These are phyloP conservation scores for Sinella curviseta DNA, from an alignment of 1,140 invertebrate species.

Conservation along the genomic window DNA sequence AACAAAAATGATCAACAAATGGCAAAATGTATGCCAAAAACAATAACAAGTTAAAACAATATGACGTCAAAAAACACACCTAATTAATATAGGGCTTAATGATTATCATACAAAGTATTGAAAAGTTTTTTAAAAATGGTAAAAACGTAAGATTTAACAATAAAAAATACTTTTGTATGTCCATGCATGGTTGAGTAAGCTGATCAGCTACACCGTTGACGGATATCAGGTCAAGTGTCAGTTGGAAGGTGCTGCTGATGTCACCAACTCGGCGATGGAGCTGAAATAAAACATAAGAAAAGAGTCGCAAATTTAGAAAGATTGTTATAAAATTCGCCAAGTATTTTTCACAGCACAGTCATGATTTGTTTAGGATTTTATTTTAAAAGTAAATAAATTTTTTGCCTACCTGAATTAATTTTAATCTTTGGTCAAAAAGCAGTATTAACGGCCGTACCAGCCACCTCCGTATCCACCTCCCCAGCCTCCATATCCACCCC, in stretches of 20 bases:
- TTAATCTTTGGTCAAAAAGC: not conserved
- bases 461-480: constrained; percentile 12
- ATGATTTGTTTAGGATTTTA: too few relatives aligned
- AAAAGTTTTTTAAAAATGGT: not conserved
- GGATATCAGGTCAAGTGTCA: not conserved
- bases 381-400: too few relatives aligned
- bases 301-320: too few relatives aligned
- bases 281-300: too few relatives aligned
- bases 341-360: too few relatives aligned
- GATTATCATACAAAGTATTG: not conserved
- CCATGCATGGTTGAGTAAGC: not conserved
- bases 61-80: not conserved
- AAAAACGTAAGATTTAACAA: not conserved
- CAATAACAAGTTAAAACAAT: not conserved
- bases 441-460: not conserved
- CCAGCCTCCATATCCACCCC: constrained; percentile 14
- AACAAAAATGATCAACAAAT: not conserved
- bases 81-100: too few relatives aligned
- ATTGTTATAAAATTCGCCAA: too few relatives aligned
- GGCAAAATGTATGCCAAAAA: not conserved
- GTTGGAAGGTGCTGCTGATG: not conserved
- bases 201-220: not conserved
- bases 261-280: not conserved
- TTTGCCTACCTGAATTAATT: not conserved
- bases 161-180: not conserved